Evolutionary conservation across 2,113 vertebrate genomes (phyloP), one percentile per base, ranked within the genome.

Genomic region (Tychaedon coryphoeus): DNA sequence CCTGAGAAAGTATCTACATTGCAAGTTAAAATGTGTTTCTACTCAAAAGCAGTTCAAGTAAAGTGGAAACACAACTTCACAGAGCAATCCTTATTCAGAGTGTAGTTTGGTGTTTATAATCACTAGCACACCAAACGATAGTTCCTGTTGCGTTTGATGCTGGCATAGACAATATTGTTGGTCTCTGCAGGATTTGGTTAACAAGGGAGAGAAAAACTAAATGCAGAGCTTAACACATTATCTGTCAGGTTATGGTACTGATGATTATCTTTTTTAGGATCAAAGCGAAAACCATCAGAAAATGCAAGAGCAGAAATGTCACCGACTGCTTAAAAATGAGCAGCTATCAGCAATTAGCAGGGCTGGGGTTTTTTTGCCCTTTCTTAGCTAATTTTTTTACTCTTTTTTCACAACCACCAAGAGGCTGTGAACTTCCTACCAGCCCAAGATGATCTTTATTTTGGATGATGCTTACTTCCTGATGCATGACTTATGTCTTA

Each of bases 1-100:
- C 96, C 83, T 29, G 95, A 96, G 96, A 97, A 84, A 88, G 23
- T 12, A 26, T 65, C 56, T 56, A 50, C 4, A 6, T 25, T 76
- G 61, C 81, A 73, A 93, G 71, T 73, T 93, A 57, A 93, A 96
- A 97, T 92, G 86, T 97, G 95, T 96, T 98, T 97, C 96, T 96
- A 91, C 90, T 97, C 95, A 96, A 91, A 97, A 94, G 13, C 45
- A 93, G 91, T 94, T 95, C 71, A 54, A 67, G 62, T 36, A 92
- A 90, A 97, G 80, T 94, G 92, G 92, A 97, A 97, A 93, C 90
- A 88, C 54, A 85, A 38, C 47, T 67, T 80, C 12, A 28, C n/a
- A 42, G 70, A 23, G 72, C 36, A 48, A 73, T 45, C 34, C 76
- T 97, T 93, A 60, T 19, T 83, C 34, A 88, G 62, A 95, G 72